These are phyloP conservation scores for Scaptomyza graminum DNA, from an alignment of 1,140 invertebrate genomes.

Conservation along the genomic window DNA sequence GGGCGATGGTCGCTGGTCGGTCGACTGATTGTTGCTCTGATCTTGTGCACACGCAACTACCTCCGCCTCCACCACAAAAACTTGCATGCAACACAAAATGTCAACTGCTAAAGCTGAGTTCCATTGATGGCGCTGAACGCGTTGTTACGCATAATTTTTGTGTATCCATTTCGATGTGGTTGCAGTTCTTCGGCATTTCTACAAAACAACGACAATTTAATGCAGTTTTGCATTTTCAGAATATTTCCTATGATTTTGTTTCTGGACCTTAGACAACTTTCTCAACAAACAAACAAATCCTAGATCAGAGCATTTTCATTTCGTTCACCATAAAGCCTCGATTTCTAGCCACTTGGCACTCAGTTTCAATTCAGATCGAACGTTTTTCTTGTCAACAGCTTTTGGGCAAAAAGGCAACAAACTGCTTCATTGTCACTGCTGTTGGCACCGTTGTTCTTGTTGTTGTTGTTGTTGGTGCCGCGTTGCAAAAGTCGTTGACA, in stretches of 20 bases:
- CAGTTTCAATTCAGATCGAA: constrained; percentile 11
- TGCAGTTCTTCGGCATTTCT: not conserved
- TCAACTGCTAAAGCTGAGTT: constrained; percentile 17
- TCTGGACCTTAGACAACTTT: too few relatives aligned
- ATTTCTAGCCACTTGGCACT: constrained; percentile 18
- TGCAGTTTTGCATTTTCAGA: not conserved
- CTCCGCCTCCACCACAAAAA: constrained; percentile 1
- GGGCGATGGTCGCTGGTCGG: not conserved
- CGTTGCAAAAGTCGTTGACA: constrained; percentile 53
- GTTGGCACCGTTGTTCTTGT: constrained; percentile 2
- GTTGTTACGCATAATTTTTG: constrained; percentile 61
- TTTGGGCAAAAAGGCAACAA: constrained; percentile 25
- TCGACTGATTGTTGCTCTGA: constrained; percentile 12
- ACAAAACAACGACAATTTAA: not conserved
- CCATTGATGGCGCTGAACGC: constrained; percentile 34
- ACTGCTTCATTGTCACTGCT: constrained; percentile 70
- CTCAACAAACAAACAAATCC: not conserved
- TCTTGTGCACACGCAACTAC: constrained; percentile 25
- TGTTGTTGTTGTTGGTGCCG: constrained; percentile 12
- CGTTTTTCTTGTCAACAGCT: constrained; percentile 65
- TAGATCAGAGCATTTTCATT: constrained; percentile 24
- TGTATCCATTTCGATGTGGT: not conserved
- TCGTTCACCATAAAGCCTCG: constrained; percentile 6
- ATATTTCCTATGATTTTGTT: not conserved
- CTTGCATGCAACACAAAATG: constrained; percentile 36